phyloP scores from a whole-genome alignment of 1,140 invertebrate genomes.

The Hypothenemus hampei region DNA sequence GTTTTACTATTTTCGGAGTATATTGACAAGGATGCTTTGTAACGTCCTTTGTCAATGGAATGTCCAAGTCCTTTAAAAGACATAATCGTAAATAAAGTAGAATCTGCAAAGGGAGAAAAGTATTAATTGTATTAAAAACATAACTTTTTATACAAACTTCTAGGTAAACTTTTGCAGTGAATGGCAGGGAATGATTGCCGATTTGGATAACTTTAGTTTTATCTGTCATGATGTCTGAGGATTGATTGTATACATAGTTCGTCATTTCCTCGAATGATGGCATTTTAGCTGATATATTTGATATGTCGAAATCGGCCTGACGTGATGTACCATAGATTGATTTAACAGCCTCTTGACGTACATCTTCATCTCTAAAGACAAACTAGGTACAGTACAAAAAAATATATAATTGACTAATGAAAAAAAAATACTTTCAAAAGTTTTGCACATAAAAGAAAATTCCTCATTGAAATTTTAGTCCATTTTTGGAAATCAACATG shows the following conservation, averaged over 20 bases:
- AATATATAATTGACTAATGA: no score
- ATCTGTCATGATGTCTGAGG: constrained; percentile 44
- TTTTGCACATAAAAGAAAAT: no score
- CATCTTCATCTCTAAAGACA: constrained; percentile 75
- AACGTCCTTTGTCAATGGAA: constrained; percentile 44
- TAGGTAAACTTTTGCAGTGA: constrained; percentile 57
- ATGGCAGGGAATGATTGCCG: constrained; percentile 63
- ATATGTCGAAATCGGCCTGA: constrained; percentile 39
- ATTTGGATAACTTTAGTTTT: constrained; percentile 49
- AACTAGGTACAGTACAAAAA: no score
- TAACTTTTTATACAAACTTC: constrained; percentile 52
- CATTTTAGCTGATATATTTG: constrained; percentile 37
- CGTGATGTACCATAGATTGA: constrained; percentile 55
- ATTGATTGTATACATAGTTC: constrained; percentile 48
- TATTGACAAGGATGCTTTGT: constrained; percentile 58
- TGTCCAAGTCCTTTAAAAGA: constrained; percentile 53
- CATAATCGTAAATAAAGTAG: constrained; percentile 73
- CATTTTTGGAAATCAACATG: no score
- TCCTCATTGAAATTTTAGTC: no score
- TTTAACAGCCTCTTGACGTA: constrained; percentile 66
- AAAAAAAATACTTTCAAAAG: no score
- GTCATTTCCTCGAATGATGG: constrained; percentile 45
- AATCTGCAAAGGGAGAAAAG: no score
- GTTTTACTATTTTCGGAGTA: constrained; percentile 56
- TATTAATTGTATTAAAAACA: no score